These are phyloP conservation scores for Leptopilina syphax DNA, from an alignment of 2,888 invertebrate genomes.

Conservation along the genomic window DNA sequence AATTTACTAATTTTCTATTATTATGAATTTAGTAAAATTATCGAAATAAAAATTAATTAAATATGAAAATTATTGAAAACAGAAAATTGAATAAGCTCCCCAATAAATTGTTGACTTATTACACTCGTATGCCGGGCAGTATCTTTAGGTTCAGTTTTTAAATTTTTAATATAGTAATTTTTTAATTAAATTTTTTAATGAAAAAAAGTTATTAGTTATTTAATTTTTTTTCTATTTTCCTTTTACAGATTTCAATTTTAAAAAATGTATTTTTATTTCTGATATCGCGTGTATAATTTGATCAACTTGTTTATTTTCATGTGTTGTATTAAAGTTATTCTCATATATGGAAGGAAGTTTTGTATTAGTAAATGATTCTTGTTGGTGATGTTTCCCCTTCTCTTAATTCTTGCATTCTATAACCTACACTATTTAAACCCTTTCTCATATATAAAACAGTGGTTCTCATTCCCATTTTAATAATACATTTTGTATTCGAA, in stretches of 20 bases:
- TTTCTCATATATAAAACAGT: neutral
- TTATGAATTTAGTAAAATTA: no score
- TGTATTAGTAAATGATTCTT: conserved; percentile 13
- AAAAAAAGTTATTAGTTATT: neutral
- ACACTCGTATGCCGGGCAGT: neutral
- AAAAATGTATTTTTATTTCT: neutral
- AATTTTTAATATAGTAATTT: no score
- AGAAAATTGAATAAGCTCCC: neutral
- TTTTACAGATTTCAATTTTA: neutral
- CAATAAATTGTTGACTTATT: neutral
- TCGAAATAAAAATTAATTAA: no score
- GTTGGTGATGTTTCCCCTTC: neutral
- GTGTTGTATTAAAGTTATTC: neutral
- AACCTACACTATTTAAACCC: conserved; percentile 3
- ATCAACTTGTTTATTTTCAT: conserved; percentile 6
- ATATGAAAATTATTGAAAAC: no score
- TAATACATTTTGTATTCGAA: neutral
- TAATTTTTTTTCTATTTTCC: neutral
- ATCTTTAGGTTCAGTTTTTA: no score
- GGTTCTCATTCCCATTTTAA: neutral
- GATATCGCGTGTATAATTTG: conserved; percentile 15
- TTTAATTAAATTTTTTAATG: neutral
- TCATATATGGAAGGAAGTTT: neutral
- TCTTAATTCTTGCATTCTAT: neutral
- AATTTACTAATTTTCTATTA: no score